Evolutionary conservation across 1,140 invertebrate genomes (phyloP).

Genomic region (Formica exsecta): DNA sequence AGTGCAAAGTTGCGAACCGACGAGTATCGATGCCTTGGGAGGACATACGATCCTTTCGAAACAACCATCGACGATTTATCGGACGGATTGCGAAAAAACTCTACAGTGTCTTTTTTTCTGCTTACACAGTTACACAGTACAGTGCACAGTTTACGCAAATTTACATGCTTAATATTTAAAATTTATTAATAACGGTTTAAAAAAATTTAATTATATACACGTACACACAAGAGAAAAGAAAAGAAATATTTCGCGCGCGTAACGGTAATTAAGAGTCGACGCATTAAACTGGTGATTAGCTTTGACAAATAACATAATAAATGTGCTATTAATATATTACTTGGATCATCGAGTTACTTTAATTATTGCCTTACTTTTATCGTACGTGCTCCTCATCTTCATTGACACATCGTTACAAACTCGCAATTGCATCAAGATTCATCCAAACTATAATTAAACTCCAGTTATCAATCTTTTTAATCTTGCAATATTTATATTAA

Average conservation of each 20-base stretch:
- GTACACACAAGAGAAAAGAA: background rate
- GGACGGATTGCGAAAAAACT: slow-evolving; percentile 10
- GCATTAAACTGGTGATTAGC: background rate
- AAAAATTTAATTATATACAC: background rate
- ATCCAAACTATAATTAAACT: background rate
- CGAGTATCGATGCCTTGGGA: slow-evolving; percentile 1
- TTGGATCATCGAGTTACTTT: background rate
- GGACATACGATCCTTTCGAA: background rate
- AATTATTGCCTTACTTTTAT: background rate
- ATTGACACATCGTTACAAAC: background rate
- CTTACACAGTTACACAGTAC: background rate
- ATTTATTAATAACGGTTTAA: background rate
- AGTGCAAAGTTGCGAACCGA: background rate
- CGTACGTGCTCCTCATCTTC: background rate
- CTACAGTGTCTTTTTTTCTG: background rate
- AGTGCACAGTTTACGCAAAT: background rate
- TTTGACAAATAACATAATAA: background rate
- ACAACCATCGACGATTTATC: background rate
- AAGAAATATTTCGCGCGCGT: background rate
- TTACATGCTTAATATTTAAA: background rate
- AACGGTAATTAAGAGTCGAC: background rate
- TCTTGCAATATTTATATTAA: too few relatives aligned
- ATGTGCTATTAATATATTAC: background rate
- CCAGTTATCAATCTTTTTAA: too few relatives aligned
- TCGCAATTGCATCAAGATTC: background rate